Conservation (phyloP, 2,888 invertebrate genomes). For the Eustalomyia histrio region DNA sequence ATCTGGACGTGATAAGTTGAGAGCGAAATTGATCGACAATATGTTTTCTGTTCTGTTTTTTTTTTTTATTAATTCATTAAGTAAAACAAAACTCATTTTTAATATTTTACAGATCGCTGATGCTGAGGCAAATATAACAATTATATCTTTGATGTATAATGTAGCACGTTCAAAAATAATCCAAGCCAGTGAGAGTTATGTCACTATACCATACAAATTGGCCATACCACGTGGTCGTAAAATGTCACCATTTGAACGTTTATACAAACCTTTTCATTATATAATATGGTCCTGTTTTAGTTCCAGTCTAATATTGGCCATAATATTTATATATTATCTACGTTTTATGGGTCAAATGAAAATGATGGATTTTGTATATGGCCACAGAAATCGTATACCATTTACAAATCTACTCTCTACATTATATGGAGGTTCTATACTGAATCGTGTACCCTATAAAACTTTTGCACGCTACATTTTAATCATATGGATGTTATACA, state of each 20-base stretch:
- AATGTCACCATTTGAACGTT: constrained; percentile 71
- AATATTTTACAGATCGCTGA: constrained; percentile 69
- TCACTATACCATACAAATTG: constrained; percentile 70
- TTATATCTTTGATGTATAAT: constrained; percentile 71
- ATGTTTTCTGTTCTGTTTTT: neutral
- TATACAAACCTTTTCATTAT: constrained; percentile 72
- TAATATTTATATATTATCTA: constrained; percentile 67
- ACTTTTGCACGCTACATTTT: constrained; percentile 76
- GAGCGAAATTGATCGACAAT: no score
- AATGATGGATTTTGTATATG: constrained; percentile 70
- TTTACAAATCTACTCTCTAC: constrained; percentile 70
- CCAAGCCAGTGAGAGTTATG: constrained; percentile 71
- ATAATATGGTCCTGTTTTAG: constrained; percentile 73
- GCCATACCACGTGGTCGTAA: constrained; percentile 71
- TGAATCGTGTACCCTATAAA: constrained; percentile 68
- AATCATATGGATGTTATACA: constrained; percentile 72
- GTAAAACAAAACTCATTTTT: neutral
- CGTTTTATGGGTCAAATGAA: constrained; percentile 64
- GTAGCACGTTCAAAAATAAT: constrained; percentile 67
- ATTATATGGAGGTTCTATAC: constrained; percentile 69
- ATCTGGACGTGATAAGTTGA: no score
- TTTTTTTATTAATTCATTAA: neutral
- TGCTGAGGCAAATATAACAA: constrained; percentile 72
- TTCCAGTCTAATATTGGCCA: constrained; percentile 67
- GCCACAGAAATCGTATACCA: constrained; percentile 70